These are phyloP conservation scores for Diaperis boleti DNA, from an alignment of 2,888 invertebrate genomes.

Conservation along the genomic window DNA sequence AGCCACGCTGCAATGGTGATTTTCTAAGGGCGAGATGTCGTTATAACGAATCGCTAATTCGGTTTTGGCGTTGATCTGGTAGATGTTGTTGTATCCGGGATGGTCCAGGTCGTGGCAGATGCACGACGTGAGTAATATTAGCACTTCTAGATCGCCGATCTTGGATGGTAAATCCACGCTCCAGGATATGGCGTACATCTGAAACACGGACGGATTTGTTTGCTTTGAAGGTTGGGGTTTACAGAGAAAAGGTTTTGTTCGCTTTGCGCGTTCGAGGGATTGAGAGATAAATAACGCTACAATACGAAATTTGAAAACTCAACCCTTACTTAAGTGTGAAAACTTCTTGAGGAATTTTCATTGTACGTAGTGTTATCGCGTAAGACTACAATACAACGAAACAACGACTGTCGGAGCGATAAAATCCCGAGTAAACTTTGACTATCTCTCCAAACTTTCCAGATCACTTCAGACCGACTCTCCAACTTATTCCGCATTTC, in stretches of 20 bases:
- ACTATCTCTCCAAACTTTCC: no score
- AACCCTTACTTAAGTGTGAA: no score
- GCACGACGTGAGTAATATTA: conserved; percentile 81
- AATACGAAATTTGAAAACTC: no score
- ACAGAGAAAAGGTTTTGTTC: conserved; percentile 2
- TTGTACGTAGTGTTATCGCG: no score
- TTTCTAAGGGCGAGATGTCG: conserved; percentile 87
- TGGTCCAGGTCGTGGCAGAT: conserved; percentile 86
- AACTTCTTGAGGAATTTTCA: no score
- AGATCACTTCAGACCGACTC: no score
- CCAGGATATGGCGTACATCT: conserved; percentile 87
- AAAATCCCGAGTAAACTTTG: no score
- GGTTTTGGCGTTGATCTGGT: conserved; percentile 86
- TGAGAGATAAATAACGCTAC: neutral
- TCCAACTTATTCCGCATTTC: no score
- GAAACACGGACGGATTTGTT: conserved; percentile 47
- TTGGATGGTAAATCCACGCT: conserved; percentile 77
- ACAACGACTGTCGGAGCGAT: no score
- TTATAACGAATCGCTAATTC: conserved; percentile 87
- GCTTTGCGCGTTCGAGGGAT: conserved; percentile 16
- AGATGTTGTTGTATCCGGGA: conserved; percentile 83
- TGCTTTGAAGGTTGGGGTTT: conserved; percentile 1
- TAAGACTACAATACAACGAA: no score
- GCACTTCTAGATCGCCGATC: conserved; percentile 80
- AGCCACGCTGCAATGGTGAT: conserved; percentile 88